These are phyloP conservation scores for Stegastes partitus DNA, from an alignment of 2,113 vertebrate genomes.

Conservation along the genomic window DNA sequence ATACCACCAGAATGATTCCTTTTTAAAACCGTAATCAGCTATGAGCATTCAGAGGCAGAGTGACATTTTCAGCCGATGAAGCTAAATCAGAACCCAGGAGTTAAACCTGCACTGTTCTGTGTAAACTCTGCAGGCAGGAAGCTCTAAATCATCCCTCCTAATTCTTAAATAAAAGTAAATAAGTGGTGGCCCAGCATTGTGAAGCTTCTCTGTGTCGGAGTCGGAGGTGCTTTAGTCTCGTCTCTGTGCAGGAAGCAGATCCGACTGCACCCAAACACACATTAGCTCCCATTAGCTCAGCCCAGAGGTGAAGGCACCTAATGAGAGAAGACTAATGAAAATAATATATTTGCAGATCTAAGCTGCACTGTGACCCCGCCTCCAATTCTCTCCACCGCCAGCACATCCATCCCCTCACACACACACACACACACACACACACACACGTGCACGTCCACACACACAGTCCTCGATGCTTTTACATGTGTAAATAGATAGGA, in stretches of 20 bases:
- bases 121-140: too few relatives aligned
- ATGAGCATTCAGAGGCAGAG: too few relatives aligned
- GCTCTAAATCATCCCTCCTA: background rate
- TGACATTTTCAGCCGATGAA: too few relatives aligned
- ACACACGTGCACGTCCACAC: background rate
- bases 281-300: constrained; percentile 43
- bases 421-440: constrained; percentile 12
- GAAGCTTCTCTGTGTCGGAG: background rate
- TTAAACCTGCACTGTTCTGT: too few relatives aligned
- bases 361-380: constrained; percentile 36
- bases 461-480: constrained; percentile 63
- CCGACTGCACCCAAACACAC: constrained; percentile 41
- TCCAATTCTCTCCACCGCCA: background rate
- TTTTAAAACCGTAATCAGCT: too few relatives aligned
- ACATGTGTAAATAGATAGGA: constrained; percentile 79
- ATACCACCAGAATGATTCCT: too few relatives aligned
- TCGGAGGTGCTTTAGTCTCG: background rate
- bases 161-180: background rate
- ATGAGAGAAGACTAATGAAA: constrained; percentile 68
- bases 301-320: constrained; percentile 47
- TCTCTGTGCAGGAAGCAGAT: constrained; percentile 18
- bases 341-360: constrained; percentile 63
- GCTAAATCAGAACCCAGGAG: too few relatives aligned
- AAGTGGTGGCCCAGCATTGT: background rate
- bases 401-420: background rate